These are phyloP conservation scores for Eclectus roratus DNA, from an alignment of 2,113 vertebrate species.

Conservation along the genomic window DNA sequence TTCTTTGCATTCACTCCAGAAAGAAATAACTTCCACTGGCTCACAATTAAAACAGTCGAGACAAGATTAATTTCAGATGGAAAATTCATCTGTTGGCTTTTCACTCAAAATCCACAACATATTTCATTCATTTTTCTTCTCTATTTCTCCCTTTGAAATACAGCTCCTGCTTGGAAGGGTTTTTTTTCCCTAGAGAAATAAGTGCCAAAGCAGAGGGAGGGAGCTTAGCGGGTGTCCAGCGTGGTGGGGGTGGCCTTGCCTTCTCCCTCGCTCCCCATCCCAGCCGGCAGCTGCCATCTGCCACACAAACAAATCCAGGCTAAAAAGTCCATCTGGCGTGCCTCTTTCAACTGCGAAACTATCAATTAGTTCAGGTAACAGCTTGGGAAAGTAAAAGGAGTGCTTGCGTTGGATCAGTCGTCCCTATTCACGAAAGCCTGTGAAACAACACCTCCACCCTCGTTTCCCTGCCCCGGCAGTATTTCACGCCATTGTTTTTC, in stretches of 20 bases:
- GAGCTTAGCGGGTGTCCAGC: background rate
- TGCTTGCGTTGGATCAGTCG: background rate
- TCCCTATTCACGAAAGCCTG: background rate
- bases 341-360: background rate
- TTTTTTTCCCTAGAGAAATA: background rate
- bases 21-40: background rate
- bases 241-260: slow-evolving; percentile 37
- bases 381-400: slow-evolving; percentile 13
- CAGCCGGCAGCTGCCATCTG: background rate
- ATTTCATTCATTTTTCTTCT: background rate
- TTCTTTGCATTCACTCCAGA: background rate
- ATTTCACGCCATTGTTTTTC: background rate
- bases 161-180: background rate
- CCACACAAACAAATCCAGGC: background rate
- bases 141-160: background rate
- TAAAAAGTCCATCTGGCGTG: background rate
- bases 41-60: background rate
- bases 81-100: background rate
- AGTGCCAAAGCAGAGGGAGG: background rate
- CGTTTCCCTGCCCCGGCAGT: background rate
- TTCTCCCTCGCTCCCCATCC: background rate
- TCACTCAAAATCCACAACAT: background rate
- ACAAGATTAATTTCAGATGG: background rate
- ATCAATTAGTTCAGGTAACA: slow-evolving; percentile 4
- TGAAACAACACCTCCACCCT: background rate